These are phyloP conservation scores for Heterocephalus glaber DNA, from an alignment of 2,113 vertebrate species.

Conservation along the genomic window DNA sequence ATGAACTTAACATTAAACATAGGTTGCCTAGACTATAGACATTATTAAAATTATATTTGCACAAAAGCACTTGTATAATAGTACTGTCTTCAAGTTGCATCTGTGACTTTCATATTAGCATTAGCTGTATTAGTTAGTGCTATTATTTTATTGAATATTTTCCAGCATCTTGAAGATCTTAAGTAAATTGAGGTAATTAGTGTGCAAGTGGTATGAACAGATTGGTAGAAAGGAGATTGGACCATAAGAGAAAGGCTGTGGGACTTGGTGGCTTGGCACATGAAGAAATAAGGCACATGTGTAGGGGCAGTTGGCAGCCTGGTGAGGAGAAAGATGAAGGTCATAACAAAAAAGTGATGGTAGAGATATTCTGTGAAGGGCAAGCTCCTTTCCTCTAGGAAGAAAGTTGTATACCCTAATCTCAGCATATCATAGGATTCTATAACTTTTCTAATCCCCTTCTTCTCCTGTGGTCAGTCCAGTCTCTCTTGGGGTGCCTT, in stretches of 20 bases:
- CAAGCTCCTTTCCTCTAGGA: neutral
- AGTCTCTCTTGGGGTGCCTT: neutral
- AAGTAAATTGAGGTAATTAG: neutral
- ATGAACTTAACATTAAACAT: neutral
- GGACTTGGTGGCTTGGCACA: neutral
- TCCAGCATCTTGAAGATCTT: neutral
- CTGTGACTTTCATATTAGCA: neutral
- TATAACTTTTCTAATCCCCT: neutral
- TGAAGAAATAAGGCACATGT: neutral
- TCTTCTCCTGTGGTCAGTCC: neutral
- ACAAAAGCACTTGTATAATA: neutral
- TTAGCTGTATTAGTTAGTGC: neutral
- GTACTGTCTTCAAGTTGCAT: neutral
- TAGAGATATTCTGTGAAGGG: neutral
- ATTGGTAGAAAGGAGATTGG: neutral
- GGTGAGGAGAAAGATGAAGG: neutral
- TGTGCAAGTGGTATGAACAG: neutral
- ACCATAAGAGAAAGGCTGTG: neutral
- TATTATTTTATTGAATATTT: neutral
- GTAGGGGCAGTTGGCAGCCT: rapidly evolving
- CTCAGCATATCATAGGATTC: neutral
- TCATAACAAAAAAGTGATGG: neutral
- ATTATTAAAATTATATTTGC: neutral
- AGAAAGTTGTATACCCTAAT: neutral
- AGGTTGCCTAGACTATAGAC: neutral